Evolutionary conservation across 2,113 vertebrate species (phyloP).

Genomic region (Mesocricetus auratus): DNA sequence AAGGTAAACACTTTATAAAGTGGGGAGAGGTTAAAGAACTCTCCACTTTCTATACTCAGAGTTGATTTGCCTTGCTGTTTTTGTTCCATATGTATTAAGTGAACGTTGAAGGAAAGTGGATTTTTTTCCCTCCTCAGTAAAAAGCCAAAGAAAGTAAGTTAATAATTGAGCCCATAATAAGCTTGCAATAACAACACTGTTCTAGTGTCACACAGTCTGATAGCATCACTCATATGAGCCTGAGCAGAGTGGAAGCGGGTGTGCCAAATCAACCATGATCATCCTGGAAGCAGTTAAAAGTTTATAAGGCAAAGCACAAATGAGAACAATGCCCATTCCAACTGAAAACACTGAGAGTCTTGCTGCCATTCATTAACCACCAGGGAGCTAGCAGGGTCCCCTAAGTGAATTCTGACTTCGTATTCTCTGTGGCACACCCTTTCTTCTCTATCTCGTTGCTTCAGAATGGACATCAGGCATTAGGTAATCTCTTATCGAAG

Average conservation of each 20-base stretch:
- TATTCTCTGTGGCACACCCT: conserved; percentile 22
- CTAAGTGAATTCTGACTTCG: conserved; percentile 48
- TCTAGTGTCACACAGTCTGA: conserved; percentile 40
- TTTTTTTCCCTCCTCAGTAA: conserved; percentile 72
- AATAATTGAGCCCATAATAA: conserved; percentile 70
- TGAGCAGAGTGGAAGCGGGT: conserved; percentile 34
- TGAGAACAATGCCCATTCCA: conserved; percentile 77
- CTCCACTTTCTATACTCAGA: conserved; percentile 61
- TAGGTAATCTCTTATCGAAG: conserved; percentile 70
- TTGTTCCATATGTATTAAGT: conserved; percentile 56
- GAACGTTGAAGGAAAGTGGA: conserved; percentile 60
- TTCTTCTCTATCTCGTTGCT: conserved; percentile 62
- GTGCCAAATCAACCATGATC: conserved; percentile 66
- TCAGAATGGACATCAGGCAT: conserved; percentile 36
- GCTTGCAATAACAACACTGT: conserved; percentile 55
- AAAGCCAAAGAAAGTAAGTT: conserved; percentile 80
- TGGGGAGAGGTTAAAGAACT: conserved; percentile 52
- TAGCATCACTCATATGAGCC: conserved; percentile 47
- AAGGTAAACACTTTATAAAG: conserved; percentile 69
- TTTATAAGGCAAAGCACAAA: conserved; percentile 78
- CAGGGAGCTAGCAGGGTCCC: conserved; percentile 57
- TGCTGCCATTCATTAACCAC: conserved; percentile 54
- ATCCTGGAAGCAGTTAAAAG: conserved; percentile 80
- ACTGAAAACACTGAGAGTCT: conserved; percentile 62
- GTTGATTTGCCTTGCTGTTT: conserved; percentile 65